These are phyloP conservation scores for Siniperca knerii DNA, from an alignment of 2,113 vertebrate genomes.

Conservation along the genomic window DNA sequence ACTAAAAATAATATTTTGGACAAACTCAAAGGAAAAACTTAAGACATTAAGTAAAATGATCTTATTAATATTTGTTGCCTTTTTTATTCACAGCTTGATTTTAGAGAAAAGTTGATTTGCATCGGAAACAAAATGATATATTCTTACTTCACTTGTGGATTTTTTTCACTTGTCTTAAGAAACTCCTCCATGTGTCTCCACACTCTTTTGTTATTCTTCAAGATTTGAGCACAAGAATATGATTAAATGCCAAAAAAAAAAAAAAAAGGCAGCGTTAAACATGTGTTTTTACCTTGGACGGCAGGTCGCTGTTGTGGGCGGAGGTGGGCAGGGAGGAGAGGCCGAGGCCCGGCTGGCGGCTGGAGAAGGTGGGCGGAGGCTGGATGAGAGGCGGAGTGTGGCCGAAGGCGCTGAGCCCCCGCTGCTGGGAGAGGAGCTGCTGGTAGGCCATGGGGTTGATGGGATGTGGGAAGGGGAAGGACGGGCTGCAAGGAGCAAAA, in stretches of 20 bases:
- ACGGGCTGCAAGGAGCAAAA: constrained; percentile 84
- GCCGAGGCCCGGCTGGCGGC: constrained; percentile 84
- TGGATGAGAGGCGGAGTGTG: constrained; percentile 94
- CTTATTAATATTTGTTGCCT: no score
- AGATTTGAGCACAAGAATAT: not conserved
- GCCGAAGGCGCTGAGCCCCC: constrained; percentile 90
- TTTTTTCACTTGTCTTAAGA: no score
- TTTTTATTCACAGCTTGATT: no score
- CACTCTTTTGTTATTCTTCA: no score
- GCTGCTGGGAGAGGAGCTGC: constrained; percentile 92
- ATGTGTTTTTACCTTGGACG: constrained; percentile 65
- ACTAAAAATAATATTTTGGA: no score
- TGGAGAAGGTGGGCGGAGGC: constrained; percentile 89
- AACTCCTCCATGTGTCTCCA: no score
- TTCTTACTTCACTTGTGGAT: no score
- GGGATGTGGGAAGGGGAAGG: constrained; percentile 92
- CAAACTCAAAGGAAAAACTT: no score
- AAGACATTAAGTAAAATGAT: no score
- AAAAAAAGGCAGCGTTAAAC: no score
- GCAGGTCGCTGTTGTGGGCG: constrained; percentile 78
- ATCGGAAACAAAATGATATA: no score
- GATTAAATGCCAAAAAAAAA: not conserved
- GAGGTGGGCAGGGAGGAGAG: constrained; percentile 83
- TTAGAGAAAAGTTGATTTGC: no score
- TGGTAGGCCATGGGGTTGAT: constrained; percentile 93